Base-by-base conservation (phyloP, 2,888 invertebrate species). In the Bedellia somnulentella region DNA sequence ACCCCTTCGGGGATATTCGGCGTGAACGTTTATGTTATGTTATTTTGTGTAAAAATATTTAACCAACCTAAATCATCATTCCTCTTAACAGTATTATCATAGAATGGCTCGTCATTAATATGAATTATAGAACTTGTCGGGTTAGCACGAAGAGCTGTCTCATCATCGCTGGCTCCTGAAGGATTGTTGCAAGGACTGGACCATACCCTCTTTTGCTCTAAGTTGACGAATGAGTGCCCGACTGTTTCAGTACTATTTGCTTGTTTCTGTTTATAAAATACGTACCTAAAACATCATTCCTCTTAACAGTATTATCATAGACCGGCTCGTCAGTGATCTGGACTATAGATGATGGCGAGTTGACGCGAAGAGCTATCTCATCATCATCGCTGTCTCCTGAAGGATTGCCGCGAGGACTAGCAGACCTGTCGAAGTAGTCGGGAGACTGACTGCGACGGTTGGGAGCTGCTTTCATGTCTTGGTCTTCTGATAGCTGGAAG, bases 261-360 rank as follows among this genome's bases (percentile, higher is more conserved):
- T n/a, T n/a, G n/a, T n/a, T n/a, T n/a, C n/a, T n/a, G n/a, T n/a
- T n/a, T n/a, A n/a, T n/a, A n/a, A n/a, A n/a, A n/a, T n/a, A n/a
- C n/a, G n/a, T n/a, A n/a, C n/a, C n/a, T 45, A 73, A 57, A 45
- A 49, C 62, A 39, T 77, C 77, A 51, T 44, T 66, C 37, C 76
- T 58, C 38, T 66, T 73, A 8, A 66, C 45, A 38, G 59, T 61
- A 33, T 57, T 56, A 31, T 77, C 75, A 47, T 62, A n/a, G n/a
- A n/a, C n/a, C n/a, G 58, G 45, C 16, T 77, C 75, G 37, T 77
- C 77, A 34, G 80, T 78, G 14, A 86, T 83, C 56, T 85, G 82
- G 10, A 86, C 83, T 35, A 86, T 77, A 37, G 86, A 85, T 73
- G 86, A 85, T 45, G 83, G 80, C 6, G 80, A 77, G 18, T 73